These are phyloP conservation scores for Eugnorisma glareosa DNA, from an alignment of 2,888 invertebrate genomes.

Conservation along the genomic window DNA sequence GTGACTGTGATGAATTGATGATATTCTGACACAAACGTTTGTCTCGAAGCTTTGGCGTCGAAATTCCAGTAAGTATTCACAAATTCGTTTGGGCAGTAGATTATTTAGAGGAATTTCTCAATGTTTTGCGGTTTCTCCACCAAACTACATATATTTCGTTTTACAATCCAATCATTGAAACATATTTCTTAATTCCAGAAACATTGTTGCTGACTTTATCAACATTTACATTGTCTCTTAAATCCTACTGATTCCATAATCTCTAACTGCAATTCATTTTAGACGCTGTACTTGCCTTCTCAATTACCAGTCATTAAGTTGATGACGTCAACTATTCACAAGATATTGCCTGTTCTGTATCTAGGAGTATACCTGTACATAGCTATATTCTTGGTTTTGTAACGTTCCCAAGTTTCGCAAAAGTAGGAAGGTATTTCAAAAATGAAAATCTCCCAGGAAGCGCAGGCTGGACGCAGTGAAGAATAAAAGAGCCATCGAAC, in stretches of 20 bases:
- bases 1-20: slow-evolving; percentile 3
- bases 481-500: slow-evolving; percentile 36
- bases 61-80: background rate
- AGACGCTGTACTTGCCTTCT: slow-evolving; percentile 44
- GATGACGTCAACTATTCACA: slow-evolving; percentile 61
- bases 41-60: background rate
- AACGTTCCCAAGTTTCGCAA: background rate
- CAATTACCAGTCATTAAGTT: slow-evolving; percentile 66
- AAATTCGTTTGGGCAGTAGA: background rate
- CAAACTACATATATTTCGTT: background rate
- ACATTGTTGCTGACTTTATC: background rate
- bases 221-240: slow-evolving; percentile 18
- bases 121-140: background rate
- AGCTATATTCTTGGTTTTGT: background rate
- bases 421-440: background rate
- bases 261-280: slow-evolving; percentile 23
- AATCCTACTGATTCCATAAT: slow-evolving; percentile 38
- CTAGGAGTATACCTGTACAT: slow-evolving; percentile 30
- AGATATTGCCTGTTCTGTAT: slow-evolving; percentile 32
- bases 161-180: background rate
- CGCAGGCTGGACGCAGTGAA: background rate
- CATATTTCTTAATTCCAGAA: background rate
- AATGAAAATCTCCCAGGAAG: slow-evolving; percentile 7
- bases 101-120: background rate
- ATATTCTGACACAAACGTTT: slow-evolving; percentile 1